Conservation (phyloP, 2,888 invertebrate species). For the Abscondita cerata region DNA sequence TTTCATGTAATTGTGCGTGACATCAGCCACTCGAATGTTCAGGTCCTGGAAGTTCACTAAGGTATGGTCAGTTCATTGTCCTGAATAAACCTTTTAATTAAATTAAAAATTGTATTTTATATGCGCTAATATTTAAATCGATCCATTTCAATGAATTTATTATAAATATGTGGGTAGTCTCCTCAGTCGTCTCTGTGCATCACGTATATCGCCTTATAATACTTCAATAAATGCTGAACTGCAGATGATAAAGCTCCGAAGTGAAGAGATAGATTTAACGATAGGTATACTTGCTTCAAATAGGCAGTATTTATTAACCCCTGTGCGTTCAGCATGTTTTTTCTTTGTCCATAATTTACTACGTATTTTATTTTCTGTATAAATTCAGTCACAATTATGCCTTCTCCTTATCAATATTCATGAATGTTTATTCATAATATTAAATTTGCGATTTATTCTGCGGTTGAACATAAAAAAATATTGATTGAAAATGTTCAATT, state of each 20-base stretch:
- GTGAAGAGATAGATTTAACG: not conserved
- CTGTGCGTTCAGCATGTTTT: not conserved
- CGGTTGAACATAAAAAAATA: too few species aligned
- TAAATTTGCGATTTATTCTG: too few species aligned
- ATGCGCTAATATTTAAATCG: too few species aligned
- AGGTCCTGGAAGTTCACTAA: conserved; percentile 56
- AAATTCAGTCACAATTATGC: too few species aligned
- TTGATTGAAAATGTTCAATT: too few species aligned
- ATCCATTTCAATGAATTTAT: too few species aligned
- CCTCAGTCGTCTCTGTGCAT: too few species aligned
- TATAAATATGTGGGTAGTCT: too few species aligned
- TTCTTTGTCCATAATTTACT: not conserved
- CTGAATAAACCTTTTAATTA: conserved; percentile 16
- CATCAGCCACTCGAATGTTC: conserved; percentile 47
- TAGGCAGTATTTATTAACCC: conserved; percentile 5
- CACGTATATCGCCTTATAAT: not conserved
- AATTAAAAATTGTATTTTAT: not conserved
- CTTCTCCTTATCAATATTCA: too few species aligned
- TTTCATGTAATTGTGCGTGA: conserved; percentile 21
- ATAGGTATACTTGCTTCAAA: conserved; percentile 1
- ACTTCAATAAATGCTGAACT: conserved; percentile 6
- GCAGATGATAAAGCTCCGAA: not conserved
- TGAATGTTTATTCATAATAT: too few species aligned
- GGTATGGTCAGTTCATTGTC: conserved; percentile 43
- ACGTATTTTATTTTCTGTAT: too few species aligned